Evolutionary conservation across 2,113 vertebrate genomes (phyloP).

Genomic region (Eublepharis macularius): DNA sequence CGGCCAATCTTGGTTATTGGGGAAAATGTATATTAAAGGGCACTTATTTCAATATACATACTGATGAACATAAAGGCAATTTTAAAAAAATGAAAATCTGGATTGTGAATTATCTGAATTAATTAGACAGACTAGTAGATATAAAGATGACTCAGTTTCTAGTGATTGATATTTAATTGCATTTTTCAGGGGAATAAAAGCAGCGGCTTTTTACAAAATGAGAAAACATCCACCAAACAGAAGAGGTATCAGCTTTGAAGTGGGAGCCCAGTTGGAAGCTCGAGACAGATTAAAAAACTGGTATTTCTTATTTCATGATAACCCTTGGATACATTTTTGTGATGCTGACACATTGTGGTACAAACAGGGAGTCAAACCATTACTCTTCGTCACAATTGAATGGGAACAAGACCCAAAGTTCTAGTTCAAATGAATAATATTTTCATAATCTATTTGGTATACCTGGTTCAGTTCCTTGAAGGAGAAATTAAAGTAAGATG

Average conservation of each 20-base stretch:
- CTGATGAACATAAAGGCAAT: background rate
- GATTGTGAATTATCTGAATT: constrained; percentile 6
- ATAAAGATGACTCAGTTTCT: constrained; percentile 29
- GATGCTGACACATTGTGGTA: constrained; percentile 14
- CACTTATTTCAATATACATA: background rate
- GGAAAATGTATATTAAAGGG: background rate
- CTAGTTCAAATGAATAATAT: background rate
- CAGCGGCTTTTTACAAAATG: constrained; percentile 87
- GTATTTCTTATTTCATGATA: constrained; percentile 76
- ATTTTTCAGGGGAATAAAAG: constrained; percentile 84
- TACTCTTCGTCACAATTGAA: background rate
- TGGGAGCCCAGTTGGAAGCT: constrained; percentile 96
- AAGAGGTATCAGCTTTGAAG: constrained; percentile 94
- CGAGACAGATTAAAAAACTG: constrained; percentile 97
- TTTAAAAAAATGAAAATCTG: constrained; percentile 25
- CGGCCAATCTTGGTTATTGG: background rate
- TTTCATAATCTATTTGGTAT: background rate
- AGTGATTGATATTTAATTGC: constrained; percentile 78
- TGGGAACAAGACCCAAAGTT: background rate
- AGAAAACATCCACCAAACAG: constrained; percentile 96
- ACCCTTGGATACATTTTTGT: constrained; percentile 25
- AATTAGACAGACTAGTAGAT: background rate
- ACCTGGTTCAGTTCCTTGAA: background rate
- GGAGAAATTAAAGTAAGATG: background rate
- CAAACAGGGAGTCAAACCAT: constrained; percentile 23